Evolutionary conservation across 2,113 vertebrate genomes (phyloP).

Genomic region (Polyodon spathula): DNA sequence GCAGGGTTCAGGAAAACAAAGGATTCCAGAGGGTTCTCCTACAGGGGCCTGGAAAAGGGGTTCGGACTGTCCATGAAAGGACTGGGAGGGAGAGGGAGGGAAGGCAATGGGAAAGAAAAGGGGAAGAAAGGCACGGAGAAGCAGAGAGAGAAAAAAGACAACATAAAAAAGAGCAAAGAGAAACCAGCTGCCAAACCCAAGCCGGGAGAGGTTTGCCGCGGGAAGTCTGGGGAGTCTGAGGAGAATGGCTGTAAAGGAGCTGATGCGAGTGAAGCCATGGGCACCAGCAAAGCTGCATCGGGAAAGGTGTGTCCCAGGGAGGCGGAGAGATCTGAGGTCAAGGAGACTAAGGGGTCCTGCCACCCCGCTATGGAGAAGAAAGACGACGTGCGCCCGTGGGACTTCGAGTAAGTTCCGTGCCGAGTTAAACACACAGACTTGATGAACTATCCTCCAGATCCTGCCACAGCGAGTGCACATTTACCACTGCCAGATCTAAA

Average conservation of each 20-base stretch:
- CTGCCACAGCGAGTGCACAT: too few relatives aligned
- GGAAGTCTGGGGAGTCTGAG: conserved; percentile 14
- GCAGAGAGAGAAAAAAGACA: conserved; percentile 30
- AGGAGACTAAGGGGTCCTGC: too few relatives aligned
- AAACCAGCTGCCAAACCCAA: conserved; percentile 23
- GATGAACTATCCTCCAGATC: too few relatives aligned
- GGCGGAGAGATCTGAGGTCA: neutral
- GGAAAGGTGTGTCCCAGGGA: neutral
- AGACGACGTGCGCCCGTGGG: conserved; percentile 31
- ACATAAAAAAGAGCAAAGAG: conserved; percentile 36
- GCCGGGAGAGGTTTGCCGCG: conserved; percentile 19
- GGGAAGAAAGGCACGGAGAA: conserved; percentile 26
- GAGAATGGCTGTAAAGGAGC: neutral
- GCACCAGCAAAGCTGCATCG: too few relatives aligned
- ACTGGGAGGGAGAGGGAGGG: conserved; percentile 31
- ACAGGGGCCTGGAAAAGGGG: conserved; percentile 34
- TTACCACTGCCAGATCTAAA: too few relatives aligned
- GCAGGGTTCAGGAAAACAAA: conserved; percentile 29
- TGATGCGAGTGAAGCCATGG: conserved; percentile 14
- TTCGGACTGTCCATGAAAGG: conserved; percentile 48
- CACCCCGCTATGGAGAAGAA: too few relatives aligned
- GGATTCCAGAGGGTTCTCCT: conserved; percentile 47
- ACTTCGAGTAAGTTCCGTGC: neutral
- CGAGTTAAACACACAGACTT: too few relatives aligned
- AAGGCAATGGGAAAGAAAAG: conserved; percentile 27